Conservation (phyloP, 1,140 invertebrate species). For the Druon quercuslanigerum region DNA sequence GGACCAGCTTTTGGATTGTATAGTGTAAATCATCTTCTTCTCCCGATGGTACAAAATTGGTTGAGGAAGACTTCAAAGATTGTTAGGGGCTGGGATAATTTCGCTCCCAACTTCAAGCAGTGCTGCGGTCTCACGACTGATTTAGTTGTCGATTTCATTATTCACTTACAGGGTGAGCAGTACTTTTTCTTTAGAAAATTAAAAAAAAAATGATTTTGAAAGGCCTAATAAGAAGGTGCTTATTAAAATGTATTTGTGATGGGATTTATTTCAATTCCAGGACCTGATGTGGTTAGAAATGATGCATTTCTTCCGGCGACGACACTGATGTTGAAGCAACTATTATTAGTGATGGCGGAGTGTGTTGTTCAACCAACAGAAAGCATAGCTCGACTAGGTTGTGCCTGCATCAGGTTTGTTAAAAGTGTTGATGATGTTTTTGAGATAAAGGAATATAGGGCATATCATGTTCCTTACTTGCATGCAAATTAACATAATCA, state of each 20-base stretch:
- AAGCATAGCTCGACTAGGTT: constrained; percentile 91
- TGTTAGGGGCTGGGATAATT: constrained; percentile 83
- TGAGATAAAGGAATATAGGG: constrained; percentile 14
- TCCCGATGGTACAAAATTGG: constrained; percentile 94
- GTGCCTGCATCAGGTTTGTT: constrained; percentile 87
- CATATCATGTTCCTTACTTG: no score
- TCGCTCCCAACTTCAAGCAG: constrained; percentile 93
- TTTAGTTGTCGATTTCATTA: constrained; percentile 89
- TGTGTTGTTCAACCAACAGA: constrained; percentile 93
- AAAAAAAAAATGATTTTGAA: constrained; percentile 17
- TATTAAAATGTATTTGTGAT: constrained; percentile 14
- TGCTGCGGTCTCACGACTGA: constrained; percentile 94
- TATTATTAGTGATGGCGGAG: constrained; percentile 91
- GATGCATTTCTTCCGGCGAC: constrained; percentile 75
- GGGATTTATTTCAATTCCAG: constrained; percentile 46
- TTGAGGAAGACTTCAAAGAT: constrained; percentile 83
- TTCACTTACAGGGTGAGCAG: constrained; percentile 76
- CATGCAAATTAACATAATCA: no score
- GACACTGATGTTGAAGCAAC: constrained; percentile 89
- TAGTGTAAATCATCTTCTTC: constrained; percentile 91
- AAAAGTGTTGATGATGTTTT: constrained; percentile 31
- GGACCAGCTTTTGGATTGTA: constrained; percentile 91
- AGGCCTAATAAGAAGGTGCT: not conserved
- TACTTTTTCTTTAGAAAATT: not conserved
- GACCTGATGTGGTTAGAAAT: constrained; percentile 62